Evolutionary conservation across 2,888 invertebrate genomes (phyloP), one percentile per base, ranked within the genome.

Genomic region (Eupeodes latifasciatus): DNA sequence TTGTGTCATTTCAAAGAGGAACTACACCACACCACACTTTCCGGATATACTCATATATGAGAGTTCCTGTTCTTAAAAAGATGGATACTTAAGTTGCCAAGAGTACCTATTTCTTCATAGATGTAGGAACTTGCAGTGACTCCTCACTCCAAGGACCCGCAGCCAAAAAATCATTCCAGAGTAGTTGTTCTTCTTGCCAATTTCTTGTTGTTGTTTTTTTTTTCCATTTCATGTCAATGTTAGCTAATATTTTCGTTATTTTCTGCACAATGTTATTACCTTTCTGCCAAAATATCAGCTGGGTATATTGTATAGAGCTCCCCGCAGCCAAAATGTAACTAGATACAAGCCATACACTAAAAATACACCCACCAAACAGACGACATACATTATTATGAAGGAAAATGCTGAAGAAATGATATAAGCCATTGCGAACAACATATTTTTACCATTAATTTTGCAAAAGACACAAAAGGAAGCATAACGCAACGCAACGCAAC

Each of bases 361-460:
- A 51, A 0, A 55, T 5, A 19, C 10, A 19, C n/a, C 6, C 7
- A 16, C 27, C 27, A 3, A 27, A 27, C 27, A 27, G 27, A 27
- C 11, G 47, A 57, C 34, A 14, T 57, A 55, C 11, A 19, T 19
- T 57, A 69, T n/a, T 27, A 27, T 2, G 27, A 27, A 71, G 44
- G 27, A 64, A 83, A 85, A 74, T 80, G 74, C 55, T 49, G 57
- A 53, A 59, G 80, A 85, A 78, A 85, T 85, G 84, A 72, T 55
- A 84, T 85, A 89, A 81, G 76, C 76, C 89, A 89, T 85, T 67
- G 79, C 76, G 79, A 82, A 59, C 61, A 85, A 89, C 85, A 89
- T 89, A 89, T 85, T 89, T 89, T 79, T 53, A 55, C 47, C 89
- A 89, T 89, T 89, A 89, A 89, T 89, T 89, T 89, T 89, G 81